Evolutionary conservation across 2,888 invertebrate species (phyloP).

Genomic region (Tiliacea aurago): DNA sequence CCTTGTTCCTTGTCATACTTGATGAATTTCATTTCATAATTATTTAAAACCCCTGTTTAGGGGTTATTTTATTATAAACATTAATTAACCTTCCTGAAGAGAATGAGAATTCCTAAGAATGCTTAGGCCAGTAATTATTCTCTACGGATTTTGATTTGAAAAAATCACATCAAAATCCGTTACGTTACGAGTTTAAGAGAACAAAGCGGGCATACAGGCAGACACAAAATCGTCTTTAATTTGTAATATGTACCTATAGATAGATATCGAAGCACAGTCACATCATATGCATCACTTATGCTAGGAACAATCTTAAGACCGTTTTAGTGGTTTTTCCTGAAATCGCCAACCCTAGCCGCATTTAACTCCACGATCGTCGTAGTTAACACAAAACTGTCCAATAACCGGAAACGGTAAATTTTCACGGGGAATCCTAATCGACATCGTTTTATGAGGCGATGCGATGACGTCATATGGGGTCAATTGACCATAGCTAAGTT

Average conservation of each 20-base stretch:
- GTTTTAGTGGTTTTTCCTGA: not conserved
- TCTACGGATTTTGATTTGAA: too few species aligned
- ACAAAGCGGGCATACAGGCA: not conserved
- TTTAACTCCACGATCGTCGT: slow-evolving; percentile 1
- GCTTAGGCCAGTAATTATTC: too few species aligned
- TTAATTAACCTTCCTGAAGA: not conserved
- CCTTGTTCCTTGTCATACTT: not conserved
- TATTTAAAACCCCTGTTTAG: not conserved
- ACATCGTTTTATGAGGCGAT: not conserved
- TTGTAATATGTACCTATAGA: not conserved
- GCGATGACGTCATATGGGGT: not conserved
- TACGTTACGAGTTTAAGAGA: not conserved
- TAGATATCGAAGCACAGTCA: not conserved
- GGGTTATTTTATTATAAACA: not conserved
- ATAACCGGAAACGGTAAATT: slow-evolving; percentile 35
- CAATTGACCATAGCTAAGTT: not conserved
- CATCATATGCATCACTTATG: not conserved
- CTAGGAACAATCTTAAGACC: not conserved
- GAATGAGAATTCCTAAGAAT: too few species aligned
- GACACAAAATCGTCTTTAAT: not conserved
- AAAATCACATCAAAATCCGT: not conserved
- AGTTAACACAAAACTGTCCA: slow-evolving; percentile 24
- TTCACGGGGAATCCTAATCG: slow-evolving; percentile 14
- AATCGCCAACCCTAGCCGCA: slow-evolving; percentile 15
- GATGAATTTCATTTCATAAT: not conserved